These are phyloP conservation scores for Chironomus tepperi DNA, from an alignment of 1,140 invertebrate species.

Conservation along the genomic window DNA sequence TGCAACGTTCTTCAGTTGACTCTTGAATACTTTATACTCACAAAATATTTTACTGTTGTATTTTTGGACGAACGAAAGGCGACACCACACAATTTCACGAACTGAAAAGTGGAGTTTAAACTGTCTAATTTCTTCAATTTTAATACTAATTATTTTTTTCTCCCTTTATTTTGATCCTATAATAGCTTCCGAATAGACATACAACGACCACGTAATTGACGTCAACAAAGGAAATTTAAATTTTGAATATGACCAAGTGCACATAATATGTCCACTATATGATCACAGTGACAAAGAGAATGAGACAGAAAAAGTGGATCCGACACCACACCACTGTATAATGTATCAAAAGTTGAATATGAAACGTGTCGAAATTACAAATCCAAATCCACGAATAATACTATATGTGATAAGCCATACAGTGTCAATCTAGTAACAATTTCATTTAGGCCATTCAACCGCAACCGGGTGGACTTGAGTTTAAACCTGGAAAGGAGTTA, in stretches of 20 bases:
- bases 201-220: slow-evolving; percentile 94
- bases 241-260: slow-evolving; percentile 92
- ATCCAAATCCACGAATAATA: slow-evolving; percentile 84
- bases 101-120: too few relatives aligned
- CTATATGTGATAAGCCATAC: slow-evolving; percentile 90
- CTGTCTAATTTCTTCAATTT: too few relatives aligned
- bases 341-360: slow-evolving; percentile 92
- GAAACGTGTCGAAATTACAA: slow-evolving; percentile 92
- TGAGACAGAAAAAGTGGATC: slow-evolving; percentile 83
- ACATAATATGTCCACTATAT: slow-evolving; percentile 95
- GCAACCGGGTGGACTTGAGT: slow-evolving; percentile 88
- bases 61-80: too few relatives aligned
- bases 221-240: slow-evolving; percentile 88
- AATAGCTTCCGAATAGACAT: slow-evolving; percentile 93
- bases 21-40: too few relatives aligned
- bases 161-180: slow-evolving; percentile 42
- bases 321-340: too few relatives aligned
- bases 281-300: slow-evolving; percentile 77
- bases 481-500: slow-evolving; percentile 90
- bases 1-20: too few relatives aligned
- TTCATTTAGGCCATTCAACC: slow-evolving; percentile 91
- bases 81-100: too few relatives aligned
- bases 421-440: slow-evolving; percentile 94
- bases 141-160: slow-evolving; percentile 21
- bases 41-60: too few relatives aligned